phyloP scores from a whole-genome alignment of 2,113 vertebrate genomes.

The Anas platyrhynchos region DNA sequence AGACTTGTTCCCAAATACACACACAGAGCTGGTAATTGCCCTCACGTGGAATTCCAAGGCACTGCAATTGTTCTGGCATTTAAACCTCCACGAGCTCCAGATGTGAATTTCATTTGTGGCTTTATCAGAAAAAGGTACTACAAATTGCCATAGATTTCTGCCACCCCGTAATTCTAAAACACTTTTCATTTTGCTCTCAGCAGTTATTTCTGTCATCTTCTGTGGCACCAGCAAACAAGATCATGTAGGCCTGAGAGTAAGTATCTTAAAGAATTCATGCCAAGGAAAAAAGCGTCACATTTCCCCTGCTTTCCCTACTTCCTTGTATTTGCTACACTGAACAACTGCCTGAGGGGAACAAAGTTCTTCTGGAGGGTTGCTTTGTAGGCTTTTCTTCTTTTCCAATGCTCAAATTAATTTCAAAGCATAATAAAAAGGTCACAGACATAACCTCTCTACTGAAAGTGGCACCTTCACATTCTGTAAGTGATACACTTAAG shows the following conservation, averaged over 20 bases:
- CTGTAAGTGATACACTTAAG: background rate
- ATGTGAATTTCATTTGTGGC: background rate
- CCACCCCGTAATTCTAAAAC: background rate
- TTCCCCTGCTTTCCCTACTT: background rate
- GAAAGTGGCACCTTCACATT: background rate
- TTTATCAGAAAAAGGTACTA: background rate
- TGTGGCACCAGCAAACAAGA: background rate
- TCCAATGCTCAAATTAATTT: slow-evolving; percentile 1
- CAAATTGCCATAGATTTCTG: background rate
- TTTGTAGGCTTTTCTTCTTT: background rate
- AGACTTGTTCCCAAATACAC: slow-evolving; percentile 23
- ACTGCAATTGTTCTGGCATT: slow-evolving; percentile 35
- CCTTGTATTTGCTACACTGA: fast-evolving
- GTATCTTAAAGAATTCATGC: background rate
- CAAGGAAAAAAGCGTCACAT: background rate
- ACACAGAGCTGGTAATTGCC: slow-evolving; percentile 2
- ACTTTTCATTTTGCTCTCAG: background rate
- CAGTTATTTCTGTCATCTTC: background rate
- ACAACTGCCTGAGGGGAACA: background rate
- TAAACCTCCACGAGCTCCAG: background rate
- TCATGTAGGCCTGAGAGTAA: background rate
- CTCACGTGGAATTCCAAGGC: slow-evolving; percentile 53
- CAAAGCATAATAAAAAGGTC: background rate
- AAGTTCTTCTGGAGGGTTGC: background rate
- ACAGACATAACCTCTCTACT: background rate